These are phyloP conservation scores for Caenorhabditis macrosperma DNA, from an alignment of 2,888 invertebrate species.

Conservation along the genomic window DNA sequence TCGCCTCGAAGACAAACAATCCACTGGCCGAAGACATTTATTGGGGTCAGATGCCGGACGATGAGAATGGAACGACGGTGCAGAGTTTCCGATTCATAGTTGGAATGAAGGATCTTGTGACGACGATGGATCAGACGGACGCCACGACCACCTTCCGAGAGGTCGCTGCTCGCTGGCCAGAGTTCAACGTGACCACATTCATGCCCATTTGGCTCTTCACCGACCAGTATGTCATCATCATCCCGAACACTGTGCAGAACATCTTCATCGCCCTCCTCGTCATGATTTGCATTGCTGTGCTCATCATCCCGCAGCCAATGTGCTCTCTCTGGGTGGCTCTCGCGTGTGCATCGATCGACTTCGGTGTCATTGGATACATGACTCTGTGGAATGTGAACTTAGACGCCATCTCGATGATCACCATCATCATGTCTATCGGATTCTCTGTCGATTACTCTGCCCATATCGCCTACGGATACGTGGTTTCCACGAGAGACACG, in stretches of 20 bases:
- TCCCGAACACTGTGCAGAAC: slow-evolving; percentile 80
- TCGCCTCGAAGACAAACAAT: slow-evolving; percentile 72
- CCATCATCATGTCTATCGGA: slow-evolving; percentile 94
- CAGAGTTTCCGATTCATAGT: slow-evolving; percentile 73
- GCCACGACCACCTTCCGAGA: slow-evolving; percentile 76
- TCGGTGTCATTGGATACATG: slow-evolving; percentile 96
- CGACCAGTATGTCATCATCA: slow-evolving; percentile 80
- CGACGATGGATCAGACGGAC: slow-evolving; percentile 77
- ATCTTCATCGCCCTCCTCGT: slow-evolving; percentile 82
- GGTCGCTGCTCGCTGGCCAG: slow-evolving; percentile 70
- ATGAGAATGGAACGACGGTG: slow-evolving; percentile 56
- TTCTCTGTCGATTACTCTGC: slow-evolving; percentile 97
- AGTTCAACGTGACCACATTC: slow-evolving; percentile 80
- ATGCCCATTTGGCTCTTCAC: slow-evolving; percentile 80
- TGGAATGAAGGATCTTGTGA: slow-evolving; percentile 77
- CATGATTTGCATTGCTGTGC: slow-evolving; percentile 94
- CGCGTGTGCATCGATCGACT: slow-evolving; percentile 93
- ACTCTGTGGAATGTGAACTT: slow-evolving; percentile 94
- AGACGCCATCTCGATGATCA: slow-evolving; percentile 85
- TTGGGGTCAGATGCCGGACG: slow-evolving; percentile 67
- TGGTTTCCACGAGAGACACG: slow-evolving; percentile 67
- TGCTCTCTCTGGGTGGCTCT: slow-evolving; percentile 96
- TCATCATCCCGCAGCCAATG: slow-evolving; percentile 91
- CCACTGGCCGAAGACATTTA: slow-evolving; percentile 76
- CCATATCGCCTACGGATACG: slow-evolving; percentile 80